Evolutionary conservation across 2,888 invertebrate genomes (phyloP).

Genomic region (Drosophila vallismaia): DNA sequence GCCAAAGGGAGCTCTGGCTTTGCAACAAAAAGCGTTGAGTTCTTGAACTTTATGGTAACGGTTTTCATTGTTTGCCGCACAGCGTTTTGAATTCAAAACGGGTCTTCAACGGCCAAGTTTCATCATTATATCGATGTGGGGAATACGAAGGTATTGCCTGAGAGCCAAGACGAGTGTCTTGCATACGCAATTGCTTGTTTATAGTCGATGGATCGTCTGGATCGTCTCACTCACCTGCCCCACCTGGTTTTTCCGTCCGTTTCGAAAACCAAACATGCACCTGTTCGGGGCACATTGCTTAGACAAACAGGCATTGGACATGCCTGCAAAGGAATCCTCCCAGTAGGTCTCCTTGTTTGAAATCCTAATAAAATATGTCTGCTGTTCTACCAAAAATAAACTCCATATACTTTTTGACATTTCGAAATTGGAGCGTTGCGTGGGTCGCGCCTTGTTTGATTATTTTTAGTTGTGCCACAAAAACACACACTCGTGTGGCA

Average conservation of each 20-base stretch:
- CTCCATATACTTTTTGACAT: slow-evolving; percentile 45
- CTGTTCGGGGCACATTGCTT: slow-evolving; percentile 46
- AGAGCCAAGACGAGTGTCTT: slow-evolving; percentile 49
- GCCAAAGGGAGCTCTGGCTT: slow-evolving; percentile 49
- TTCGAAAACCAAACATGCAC: slow-evolving; percentile 64
- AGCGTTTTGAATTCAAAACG: slow-evolving; percentile 53
- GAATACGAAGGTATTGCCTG: slow-evolving; percentile 7
- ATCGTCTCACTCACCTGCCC: slow-evolving; percentile 27
- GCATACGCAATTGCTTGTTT: slow-evolving; percentile 67
- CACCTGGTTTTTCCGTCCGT: slow-evolving; percentile 15
- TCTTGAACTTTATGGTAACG: slow-evolving; percentile 70
- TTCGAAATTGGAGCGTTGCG: slow-evolving; percentile 78
- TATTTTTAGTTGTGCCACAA: slow-evolving; percentile 66
- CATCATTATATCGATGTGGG: slow-evolving; percentile 34
- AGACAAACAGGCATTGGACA: slow-evolving; percentile 29
- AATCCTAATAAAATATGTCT: slow-evolving; percentile 9
- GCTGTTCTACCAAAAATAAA: slow-evolving; percentile 33
- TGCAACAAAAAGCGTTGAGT: slow-evolving; percentile 49
- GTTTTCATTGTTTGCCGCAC: slow-evolving; percentile 33
- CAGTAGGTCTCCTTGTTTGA: slow-evolving; percentile 14
- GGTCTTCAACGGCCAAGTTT: slow-evolving; percentile 53
- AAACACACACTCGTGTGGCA: slow-evolving; percentile 25
- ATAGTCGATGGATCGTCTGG: slow-evolving; percentile 25
- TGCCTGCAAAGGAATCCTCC: slow-evolving; percentile 4
- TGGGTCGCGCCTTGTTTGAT: slow-evolving; percentile 58